These are phyloP conservation scores for Hystrix cristata DNA, from an alignment of 2,113 vertebrate genomes.

Conservation along the genomic window DNA sequence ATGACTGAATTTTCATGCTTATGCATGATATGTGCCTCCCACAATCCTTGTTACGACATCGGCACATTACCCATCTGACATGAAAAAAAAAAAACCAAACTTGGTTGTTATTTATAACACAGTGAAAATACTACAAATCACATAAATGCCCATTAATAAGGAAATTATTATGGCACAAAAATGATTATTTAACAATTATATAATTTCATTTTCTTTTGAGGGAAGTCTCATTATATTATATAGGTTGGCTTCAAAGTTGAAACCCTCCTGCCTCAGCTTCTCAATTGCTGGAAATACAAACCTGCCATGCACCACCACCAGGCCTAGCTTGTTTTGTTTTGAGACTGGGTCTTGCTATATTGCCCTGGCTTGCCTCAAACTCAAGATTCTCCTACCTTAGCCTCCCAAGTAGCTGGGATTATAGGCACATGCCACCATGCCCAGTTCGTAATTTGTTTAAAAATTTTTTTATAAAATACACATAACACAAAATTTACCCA, in stretches of 20 bases:
- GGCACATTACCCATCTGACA: too few relatives aligned
- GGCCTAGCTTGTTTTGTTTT: background rate
- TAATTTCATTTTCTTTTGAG: background rate
- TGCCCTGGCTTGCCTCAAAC: background rate
- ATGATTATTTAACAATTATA: background rate
- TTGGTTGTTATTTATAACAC: background rate
- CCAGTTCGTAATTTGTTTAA: too few relatives aligned
- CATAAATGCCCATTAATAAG: background rate
- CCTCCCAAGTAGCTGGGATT: too few relatives aligned
- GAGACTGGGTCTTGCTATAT: background rate
- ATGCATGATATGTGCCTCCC: too few relatives aligned
- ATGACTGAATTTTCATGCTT: too few relatives aligned
- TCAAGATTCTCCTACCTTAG: too few relatives aligned
- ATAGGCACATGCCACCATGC: too few relatives aligned
- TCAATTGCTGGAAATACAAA: background rate
- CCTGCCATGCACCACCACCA: background rate
- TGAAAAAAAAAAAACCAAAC: too few relatives aligned
- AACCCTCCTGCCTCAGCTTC: background rate
- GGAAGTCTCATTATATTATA: background rate
- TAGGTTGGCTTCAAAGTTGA: background rate
- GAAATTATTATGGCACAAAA: background rate
- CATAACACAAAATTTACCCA: background rate
- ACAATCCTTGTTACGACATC: too few relatives aligned
- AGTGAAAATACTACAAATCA: background rate
- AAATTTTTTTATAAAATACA: background rate